Percentiles rank a stretch among this genome's conserved stretches.
Conservation (phyloP, 2,888 invertebrate genomes). For the Limenitis camilla region DNA sequence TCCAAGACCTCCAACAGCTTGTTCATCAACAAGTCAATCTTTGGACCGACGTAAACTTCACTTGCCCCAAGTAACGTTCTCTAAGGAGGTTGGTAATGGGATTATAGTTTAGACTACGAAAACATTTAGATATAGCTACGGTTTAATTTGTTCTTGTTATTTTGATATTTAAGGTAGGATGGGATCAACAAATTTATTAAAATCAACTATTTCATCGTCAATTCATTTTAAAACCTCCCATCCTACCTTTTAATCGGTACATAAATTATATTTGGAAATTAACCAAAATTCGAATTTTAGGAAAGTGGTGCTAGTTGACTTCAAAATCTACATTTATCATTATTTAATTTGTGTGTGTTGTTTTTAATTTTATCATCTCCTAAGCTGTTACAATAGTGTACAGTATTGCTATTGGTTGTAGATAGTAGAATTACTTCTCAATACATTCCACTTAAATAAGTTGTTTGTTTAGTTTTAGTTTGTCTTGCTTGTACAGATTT, state of each 20-base stretch:
- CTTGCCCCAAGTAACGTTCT: slow-evolving; percentile 88
- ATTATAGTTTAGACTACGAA: slow-evolving; percentile 80
- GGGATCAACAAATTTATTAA: not conserved
- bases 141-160: slow-evolving; percentile 13
- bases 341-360: slow-evolving; percentile 24
- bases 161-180: slow-evolving; percentile 6
- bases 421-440: slow-evolving; percentile 29
- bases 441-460: slow-evolving; percentile 40
- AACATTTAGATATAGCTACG: too few relatives aligned
- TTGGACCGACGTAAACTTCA: slow-evolving; percentile 79
- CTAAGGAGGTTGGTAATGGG: slow-evolving; percentile 93
- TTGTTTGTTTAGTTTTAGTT: slow-evolving; percentile 24
- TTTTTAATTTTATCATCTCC: slow-evolving; percentile 22
- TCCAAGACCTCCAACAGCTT: slow-evolving; percentile 79
- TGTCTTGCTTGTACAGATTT: slow-evolving; percentile 22
- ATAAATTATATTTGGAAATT: slow-evolving; percentile 25
- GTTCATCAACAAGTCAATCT: slow-evolving; percentile 78
- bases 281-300: slow-evolving; percentile 28
- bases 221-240: too few relatives aligned
- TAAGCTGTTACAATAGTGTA: slow-evolving; percentile 26
- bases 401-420: slow-evolving; percentile 32
- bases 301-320: slow-evolving; percentile 39
- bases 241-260: slow-evolving; percentile 27
- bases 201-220: too few relatives aligned
- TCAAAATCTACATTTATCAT: slow-evolving; percentile 17